A percentile compares a stretch with the other conserved stretches of the same genome.
These are phyloP conservation scores for Dicranocentrus wangi DNA, from an alignment of 2,888 invertebrate species.

Conservation along the genomic window DNA sequence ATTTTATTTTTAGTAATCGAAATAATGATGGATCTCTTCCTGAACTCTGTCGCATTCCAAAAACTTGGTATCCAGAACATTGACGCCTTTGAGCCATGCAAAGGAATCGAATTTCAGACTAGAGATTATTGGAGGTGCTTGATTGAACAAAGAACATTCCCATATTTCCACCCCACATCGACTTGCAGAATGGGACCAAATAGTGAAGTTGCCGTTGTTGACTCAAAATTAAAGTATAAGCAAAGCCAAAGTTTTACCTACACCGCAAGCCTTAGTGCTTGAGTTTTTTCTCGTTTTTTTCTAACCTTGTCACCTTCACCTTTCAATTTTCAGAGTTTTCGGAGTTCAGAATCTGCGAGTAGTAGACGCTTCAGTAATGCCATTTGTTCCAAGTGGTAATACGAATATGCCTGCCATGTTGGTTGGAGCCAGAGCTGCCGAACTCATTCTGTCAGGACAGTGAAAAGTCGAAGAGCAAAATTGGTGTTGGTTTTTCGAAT, in stretches of 20 bases:
- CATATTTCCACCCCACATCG: slow-evolving; percentile 55
- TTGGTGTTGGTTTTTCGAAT: too few relatives aligned
- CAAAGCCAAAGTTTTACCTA: too few relatives aligned
- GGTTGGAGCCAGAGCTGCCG: slow-evolving; percentile 45
- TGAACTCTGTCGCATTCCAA: slow-evolving; percentile 42
- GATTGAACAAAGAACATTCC: slow-evolving; percentile 23
- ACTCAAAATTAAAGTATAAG: slow-evolving; percentile 56
- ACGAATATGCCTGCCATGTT: slow-evolving; percentile 56
- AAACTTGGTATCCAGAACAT: slow-evolving; percentile 33
- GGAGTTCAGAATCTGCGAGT: slow-evolving; percentile 56
- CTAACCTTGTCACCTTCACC: too few relatives aligned
- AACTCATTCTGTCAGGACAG: slow-evolving; percentile 37
- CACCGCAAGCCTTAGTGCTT: too few relatives aligned
- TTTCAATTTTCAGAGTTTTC: slow-evolving; percentile 46
- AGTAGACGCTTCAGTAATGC: slow-evolving; percentile 54
- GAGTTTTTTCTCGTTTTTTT: too few relatives aligned
- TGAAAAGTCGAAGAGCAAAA: too few relatives aligned
- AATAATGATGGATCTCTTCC: slow-evolving; percentile 40
- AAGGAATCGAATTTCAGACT: slow-evolving; percentile 25
- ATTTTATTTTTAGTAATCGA: slow-evolving; percentile 24
- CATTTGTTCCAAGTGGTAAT: slow-evolving; percentile 57
- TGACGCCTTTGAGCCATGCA: slow-evolving; percentile 2
- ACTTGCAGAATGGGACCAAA: slow-evolving; percentile 66
- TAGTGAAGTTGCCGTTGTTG: slow-evolving; percentile 51
- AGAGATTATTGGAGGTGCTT: slow-evolving; percentile 59